Conservation (phyloP, 2,888 invertebrate species). For the Xanthostigma xanthostigma region DNA sequence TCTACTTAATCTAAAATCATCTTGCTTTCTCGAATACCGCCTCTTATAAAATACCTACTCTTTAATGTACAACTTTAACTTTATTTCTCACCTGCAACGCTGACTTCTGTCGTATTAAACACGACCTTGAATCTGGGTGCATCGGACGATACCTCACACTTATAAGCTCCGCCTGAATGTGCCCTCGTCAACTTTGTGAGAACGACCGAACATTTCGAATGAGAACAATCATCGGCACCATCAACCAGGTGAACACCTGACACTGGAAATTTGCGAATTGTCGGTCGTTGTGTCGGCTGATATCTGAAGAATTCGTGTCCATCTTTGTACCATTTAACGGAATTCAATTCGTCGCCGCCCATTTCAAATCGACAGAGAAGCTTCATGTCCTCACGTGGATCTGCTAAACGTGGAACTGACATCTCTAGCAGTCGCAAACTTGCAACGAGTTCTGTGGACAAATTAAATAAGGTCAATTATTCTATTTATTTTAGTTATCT, state of each 20-base stretch:
- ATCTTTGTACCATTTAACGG: conserved; percentile 36
- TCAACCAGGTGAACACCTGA: conserved; percentile 24
- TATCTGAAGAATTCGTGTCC: conserved; percentile 33
- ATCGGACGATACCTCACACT: conserved; percentile 47
- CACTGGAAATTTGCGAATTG: conserved; percentile 25
- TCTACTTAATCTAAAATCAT: too few species aligned
- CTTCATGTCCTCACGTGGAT: conserved; percentile 31
- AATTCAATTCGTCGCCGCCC: conserved; percentile 32
- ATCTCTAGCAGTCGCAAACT: conserved; percentile 26
- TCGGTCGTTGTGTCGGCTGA: conserved; percentile 21
- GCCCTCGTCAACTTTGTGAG: conserved; percentile 25
- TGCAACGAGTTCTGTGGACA: too few species aligned
- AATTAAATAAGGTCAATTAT: too few species aligned
- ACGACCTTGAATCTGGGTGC: conserved; percentile 41
- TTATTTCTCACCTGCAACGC: conserved; percentile 35
- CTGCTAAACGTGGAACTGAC: conserved; percentile 31
- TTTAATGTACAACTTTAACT: too few species aligned
- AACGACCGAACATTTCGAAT: conserved; percentile 23
- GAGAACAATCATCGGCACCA: too few species aligned
- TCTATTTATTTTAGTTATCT: too few species aligned
- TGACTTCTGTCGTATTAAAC: conserved; percentile 39
- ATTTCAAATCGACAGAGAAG: conserved; percentile 33
- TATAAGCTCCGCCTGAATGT: conserved; percentile 36
- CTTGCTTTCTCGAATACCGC: too few species aligned
- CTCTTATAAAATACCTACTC: too few species aligned